Conservation (phyloP, 1,140 invertebrate genomes). For the Zaprionus davidi region DNA sequence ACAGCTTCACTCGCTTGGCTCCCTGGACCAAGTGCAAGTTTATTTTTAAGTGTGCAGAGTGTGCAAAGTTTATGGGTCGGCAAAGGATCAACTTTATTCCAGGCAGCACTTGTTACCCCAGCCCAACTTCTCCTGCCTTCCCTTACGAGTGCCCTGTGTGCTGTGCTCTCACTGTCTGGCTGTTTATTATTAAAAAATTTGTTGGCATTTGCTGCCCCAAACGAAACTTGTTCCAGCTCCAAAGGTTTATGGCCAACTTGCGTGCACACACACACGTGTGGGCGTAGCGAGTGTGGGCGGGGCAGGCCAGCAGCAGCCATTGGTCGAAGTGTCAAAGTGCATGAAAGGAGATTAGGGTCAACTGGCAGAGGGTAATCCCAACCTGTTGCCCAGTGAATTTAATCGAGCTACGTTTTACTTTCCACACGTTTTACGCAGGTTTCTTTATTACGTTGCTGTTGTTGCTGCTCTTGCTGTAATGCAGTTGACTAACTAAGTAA, state of each 20-base stretch:
- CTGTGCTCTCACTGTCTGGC: not conserved
- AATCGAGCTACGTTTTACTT: conserved; percentile 2
- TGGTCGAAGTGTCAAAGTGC: conserved; percentile 68
- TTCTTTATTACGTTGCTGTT: conserved; percentile 5
- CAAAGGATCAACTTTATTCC: conserved; percentile 52
- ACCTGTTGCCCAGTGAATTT: conserved; percentile 54
- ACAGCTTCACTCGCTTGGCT: conserved; percentile 27
- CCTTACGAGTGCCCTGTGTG: not conserved
- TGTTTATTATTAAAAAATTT: conserved; percentile 81
- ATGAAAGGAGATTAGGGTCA: conserved; percentile 72
- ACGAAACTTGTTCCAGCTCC: conserved; percentile 47
- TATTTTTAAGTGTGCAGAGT: conserved; percentile 69
- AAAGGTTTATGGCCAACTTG: conserved; percentile 59
- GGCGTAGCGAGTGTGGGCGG: conserved; percentile 1
- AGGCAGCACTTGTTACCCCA: conserved; percentile 21
- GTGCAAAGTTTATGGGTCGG: conserved; percentile 61
- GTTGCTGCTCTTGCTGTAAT: conserved; percentile 32
- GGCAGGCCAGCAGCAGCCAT: conserved; percentile 27
- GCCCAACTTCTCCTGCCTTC: not conserved
- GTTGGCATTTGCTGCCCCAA: conserved; percentile 62
- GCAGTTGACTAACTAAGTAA: conserved; percentile 67
- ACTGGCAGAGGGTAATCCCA: conserved; percentile 44
- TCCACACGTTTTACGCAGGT: conserved; percentile 27
- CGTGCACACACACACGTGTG: conserved; percentile 42
- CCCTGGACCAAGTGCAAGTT: conserved; percentile 54